phyloP scores from a whole-genome alignment of 2,113 vertebrate species.

The Psilopsiagon aurifrons region DNA sequence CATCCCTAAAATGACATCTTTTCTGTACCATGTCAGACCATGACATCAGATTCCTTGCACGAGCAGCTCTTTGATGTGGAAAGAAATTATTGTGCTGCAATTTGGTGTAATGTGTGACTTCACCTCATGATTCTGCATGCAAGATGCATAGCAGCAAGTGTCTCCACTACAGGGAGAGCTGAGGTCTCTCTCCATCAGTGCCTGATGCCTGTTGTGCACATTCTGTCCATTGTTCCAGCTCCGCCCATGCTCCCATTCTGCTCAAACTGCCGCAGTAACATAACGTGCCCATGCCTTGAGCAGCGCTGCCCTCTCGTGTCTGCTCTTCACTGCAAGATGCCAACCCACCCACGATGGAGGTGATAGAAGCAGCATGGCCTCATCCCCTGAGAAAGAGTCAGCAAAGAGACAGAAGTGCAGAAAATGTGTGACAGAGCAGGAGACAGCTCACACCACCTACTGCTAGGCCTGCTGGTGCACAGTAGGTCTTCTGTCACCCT shows the following conservation, averaged over 20 bases:
- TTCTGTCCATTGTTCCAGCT: neutral
- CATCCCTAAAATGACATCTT: neutral
- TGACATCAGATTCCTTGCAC: rapidly evolving
- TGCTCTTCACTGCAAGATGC: neutral
- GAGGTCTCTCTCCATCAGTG: neutral
- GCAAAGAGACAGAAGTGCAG: neutral
- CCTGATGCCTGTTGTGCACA: neutral
- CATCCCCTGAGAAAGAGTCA: neutral
- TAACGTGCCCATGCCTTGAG: neutral
- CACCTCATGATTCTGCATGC: rapidly evolving
- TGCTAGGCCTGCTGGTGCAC: neutral
- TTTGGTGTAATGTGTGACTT: neutral
- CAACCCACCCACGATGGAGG: rapidly evolving
- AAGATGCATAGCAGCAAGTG: too few relatives aligned
- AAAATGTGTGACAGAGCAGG: neutral
- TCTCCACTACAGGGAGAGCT: too few relatives aligned
- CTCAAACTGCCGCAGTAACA: neutral
- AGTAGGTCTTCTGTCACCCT: rapidly evolving
- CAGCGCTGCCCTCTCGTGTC: neutral
- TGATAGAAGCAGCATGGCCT: neutral
- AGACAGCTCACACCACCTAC: rapidly evolving
- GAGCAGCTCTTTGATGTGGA: neutral
- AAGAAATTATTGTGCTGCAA: neutral
- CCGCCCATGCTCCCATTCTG: neutral
- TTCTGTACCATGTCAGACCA: neutral